Evolutionary conservation across 2,113 vertebrate species (phyloP).

Genomic region (Psettodes erumei): DNA sequence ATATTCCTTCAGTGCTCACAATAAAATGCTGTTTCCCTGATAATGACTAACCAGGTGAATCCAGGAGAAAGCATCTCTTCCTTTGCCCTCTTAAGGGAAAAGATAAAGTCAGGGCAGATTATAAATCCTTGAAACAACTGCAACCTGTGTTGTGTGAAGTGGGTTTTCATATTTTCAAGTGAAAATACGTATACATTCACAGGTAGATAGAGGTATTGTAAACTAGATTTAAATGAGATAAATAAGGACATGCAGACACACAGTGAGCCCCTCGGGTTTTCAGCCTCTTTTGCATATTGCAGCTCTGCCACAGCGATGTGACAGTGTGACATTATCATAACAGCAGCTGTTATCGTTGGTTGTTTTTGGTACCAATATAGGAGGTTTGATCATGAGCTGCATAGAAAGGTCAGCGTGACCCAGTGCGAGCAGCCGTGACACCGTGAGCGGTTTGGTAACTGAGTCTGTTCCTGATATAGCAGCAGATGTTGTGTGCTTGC

Average conservation of each 20-base stretch:
- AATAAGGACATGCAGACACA: conserved; percentile 3
- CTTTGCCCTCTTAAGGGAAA: neutral
- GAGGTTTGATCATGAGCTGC: conserved; percentile 27
- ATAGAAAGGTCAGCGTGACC: conserved; percentile 57
- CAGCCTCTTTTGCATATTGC: neutral
- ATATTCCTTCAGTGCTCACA: neutral
- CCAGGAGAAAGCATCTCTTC: neutral
- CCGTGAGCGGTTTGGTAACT: conserved; percentile 32
- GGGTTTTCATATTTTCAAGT: neutral
- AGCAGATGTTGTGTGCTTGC: conserved; percentile 49
- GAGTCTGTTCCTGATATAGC: conserved; percentile 67
- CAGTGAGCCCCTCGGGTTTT: neutral
- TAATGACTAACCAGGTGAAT: neutral
- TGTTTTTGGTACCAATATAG: conserved; percentile 25
- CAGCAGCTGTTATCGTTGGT: conserved; percentile 33
- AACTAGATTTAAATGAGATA: neutral
- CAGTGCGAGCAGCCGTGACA: conserved; percentile 26
- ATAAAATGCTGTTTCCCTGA: neutral
- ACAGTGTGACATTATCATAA: conserved; percentile 21
- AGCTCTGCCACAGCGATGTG: conserved; percentile 1
- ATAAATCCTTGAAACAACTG: neutral
- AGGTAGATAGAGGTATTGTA: neutral
- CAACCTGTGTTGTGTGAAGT: neutral
- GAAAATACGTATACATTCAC: neutral
- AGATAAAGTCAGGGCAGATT: neutral